phyloP scores from a whole-genome alignment of 2,888 invertebrate species.

The Euplagia quadripunctaria region DNA sequence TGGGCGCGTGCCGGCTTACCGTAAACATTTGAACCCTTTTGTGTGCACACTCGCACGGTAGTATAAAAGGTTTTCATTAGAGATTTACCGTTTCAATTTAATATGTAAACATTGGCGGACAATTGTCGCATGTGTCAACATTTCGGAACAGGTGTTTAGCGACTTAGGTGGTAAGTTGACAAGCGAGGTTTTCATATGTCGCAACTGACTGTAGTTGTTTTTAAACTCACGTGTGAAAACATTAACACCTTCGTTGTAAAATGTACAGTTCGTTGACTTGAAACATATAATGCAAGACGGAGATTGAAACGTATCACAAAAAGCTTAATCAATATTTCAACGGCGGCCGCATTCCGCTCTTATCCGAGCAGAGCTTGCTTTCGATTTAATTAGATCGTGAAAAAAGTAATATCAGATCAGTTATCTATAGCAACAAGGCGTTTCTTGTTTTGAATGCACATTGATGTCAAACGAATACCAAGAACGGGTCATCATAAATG shows the following conservation, averaged over 20 bases:
- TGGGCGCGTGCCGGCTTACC: slow-evolving; percentile 69
- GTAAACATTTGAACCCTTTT: slow-evolving; percentile 70
- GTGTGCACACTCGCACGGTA: slow-evolving; percentile 58
- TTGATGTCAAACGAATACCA: slow-evolving; percentile 26
- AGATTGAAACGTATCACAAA: slow-evolving; percentile 59
- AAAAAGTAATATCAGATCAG: slow-evolving; percentile 60
- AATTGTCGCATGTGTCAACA: slow-evolving; percentile 65
- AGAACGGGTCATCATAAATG: slow-evolving; percentile 26
- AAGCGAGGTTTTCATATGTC: slow-evolving; percentile 59
- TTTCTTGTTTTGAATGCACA: slow-evolving; percentile 39
- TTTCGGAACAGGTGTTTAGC: slow-evolving; percentile 64
- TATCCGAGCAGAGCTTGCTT: slow-evolving; percentile 67
- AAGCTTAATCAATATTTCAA: slow-evolving; percentile 77
- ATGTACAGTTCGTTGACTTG: slow-evolving; percentile 57
- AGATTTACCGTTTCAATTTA: slow-evolving; percentile 72
- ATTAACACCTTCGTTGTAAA: slow-evolving; percentile 39
- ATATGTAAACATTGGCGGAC: slow-evolving; percentile 63
- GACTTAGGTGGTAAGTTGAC: slow-evolving; percentile 68
- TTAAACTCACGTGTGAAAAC: slow-evolving; percentile 56
- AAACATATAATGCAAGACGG: slow-evolving; percentile 52
- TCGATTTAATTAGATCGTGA: slow-evolving; percentile 77
- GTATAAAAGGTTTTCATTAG: slow-evolving; percentile 56
- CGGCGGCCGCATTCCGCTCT: slow-evolving; percentile 74
- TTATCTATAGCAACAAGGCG: slow-evolving; percentile 41
- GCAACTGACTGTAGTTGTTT: slow-evolving; percentile 55